Evolutionary conservation across 2,797 vertebrate species (phyloP).

Genomic region (Rhyacichthys aspro): DNA sequence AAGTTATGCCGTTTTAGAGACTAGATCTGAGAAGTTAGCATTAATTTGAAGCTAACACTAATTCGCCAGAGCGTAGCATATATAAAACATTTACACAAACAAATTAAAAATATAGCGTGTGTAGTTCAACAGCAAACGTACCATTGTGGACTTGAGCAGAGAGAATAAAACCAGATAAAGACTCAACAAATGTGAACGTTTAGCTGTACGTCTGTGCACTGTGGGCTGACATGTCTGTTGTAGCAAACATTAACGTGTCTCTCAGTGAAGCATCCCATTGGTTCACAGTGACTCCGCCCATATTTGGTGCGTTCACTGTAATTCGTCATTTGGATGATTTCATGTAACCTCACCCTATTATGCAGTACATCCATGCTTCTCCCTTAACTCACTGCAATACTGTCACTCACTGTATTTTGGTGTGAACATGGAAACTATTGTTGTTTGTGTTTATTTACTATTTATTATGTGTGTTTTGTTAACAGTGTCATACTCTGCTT

Average conservation of each 20-base stretch:
- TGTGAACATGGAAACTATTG: no score
- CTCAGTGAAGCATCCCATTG: slow-evolving; percentile 46
- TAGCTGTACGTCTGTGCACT: not conserved
- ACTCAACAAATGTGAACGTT: not conserved
- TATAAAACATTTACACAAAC: accelerated
- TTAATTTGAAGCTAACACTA: not conserved
- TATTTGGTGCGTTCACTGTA: slow-evolving; percentile 24
- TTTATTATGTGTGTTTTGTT: no score
- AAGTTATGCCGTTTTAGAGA: not conserved
- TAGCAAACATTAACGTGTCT: slow-evolving; percentile 60
- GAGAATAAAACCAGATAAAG: not conserved
- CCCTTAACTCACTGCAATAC: not conserved
- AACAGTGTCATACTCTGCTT: no score
- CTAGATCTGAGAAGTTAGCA: not conserved
- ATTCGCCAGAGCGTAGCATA: no score
- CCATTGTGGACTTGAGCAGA: slow-evolving; percentile 47
- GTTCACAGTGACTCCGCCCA: slow-evolving; percentile 42
- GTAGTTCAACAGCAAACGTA: slow-evolving; percentile 15
- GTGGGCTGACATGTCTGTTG: slow-evolving; percentile 56
- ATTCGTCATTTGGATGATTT: slow-evolving; percentile 14
- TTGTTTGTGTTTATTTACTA: no score
- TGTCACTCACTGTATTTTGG: no score
- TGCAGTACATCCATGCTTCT: no score
- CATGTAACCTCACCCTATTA: no score
- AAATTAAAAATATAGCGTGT: no score